phyloP scores from a whole-genome alignment of 2,113 vertebrate genomes.

The Montifringilla adamsi region DNA sequence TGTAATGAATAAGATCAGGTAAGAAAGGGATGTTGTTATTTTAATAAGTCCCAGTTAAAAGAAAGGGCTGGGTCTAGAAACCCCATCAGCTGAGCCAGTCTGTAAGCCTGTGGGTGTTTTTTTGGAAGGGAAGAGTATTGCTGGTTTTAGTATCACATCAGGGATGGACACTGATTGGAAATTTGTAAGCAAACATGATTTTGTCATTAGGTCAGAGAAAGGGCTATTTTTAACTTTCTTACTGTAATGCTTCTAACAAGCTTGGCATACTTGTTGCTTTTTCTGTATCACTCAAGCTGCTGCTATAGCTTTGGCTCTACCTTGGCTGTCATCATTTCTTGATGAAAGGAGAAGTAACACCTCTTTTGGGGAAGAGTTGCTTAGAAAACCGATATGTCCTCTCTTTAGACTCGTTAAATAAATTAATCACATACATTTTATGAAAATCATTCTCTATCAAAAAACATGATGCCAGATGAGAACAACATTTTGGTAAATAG shows the following conservation, averaged over 20 bases:
- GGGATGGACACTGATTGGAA: not conserved
- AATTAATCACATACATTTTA: not conserved
- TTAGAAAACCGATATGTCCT: not conserved
- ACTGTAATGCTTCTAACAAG: not conserved
- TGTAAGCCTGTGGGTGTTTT: not conserved
- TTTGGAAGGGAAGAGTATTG: not conserved
- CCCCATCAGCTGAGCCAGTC: not conserved
- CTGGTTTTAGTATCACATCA: not conserved
- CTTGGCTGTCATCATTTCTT: not conserved
- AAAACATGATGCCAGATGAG: not conserved
- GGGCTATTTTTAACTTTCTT: not conserved
- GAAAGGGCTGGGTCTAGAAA: not conserved
- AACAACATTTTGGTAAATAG: not conserved
- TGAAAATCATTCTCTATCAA: not conserved
- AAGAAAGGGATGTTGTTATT: not conserved
- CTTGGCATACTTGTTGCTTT: not conserved
- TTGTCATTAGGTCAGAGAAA: not conserved
- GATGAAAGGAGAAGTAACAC: not conserved
- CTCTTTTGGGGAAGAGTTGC: not conserved
- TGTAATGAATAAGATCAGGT: not conserved
- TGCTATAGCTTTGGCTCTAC: not conserved
- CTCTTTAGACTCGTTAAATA: not conserved
- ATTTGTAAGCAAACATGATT: not conserved
- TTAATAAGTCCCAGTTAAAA: not conserved
- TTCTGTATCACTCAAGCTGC: not conserved